Evolutionary conservation across 2,888 invertebrate species (phyloP).

Genomic region (Endotricha flammealis): DNA sequence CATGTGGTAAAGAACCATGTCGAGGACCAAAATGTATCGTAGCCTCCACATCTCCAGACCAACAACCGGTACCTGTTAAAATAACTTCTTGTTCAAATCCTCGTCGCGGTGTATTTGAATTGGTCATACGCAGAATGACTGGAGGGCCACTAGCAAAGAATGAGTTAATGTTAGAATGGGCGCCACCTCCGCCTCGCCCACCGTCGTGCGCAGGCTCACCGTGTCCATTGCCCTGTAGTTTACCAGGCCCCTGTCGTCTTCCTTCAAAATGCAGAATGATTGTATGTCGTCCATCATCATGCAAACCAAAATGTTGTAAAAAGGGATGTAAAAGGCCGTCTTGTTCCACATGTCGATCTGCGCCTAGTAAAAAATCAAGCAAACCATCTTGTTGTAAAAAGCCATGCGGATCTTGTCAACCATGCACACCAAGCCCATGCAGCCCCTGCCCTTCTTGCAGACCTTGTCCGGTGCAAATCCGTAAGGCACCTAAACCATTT

Average conservation of each 20-base stretch:
- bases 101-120: conserved; percentile 64
- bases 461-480: conserved; percentile 11
- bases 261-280: conserved; percentile 48
- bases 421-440: conserved; percentile 15
- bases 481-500: conserved; percentile 12
- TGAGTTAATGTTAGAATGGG: conserved; percentile 69
- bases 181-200: conserved; percentile 51
- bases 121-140: conserved; percentile 57
- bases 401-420: conserved; percentile 20
- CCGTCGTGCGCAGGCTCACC: conserved; percentile 34
- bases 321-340: conserved; percentile 36
- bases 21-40: conserved; percentile 54
- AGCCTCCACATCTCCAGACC: conserved; percentile 35
- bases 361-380: conserved; percentile 32
- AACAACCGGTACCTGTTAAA: conserved; percentile 54
- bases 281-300: conserved; percentile 38
- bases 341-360: conserved; percentile 26
- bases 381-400: conserved; percentile 28
- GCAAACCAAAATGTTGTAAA: conserved; percentile 35
- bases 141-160: conserved; percentile 65
- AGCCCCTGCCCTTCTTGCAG: conserved; percentile 20
- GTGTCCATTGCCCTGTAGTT: conserved; percentile 24
- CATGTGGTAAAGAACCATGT: conserved; percentile 49
- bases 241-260: conserved; percentile 32
- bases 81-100: conserved; percentile 53